Conservation (phyloP, 2,797 vertebrate species). For the Antrozous pallidus region DNA sequence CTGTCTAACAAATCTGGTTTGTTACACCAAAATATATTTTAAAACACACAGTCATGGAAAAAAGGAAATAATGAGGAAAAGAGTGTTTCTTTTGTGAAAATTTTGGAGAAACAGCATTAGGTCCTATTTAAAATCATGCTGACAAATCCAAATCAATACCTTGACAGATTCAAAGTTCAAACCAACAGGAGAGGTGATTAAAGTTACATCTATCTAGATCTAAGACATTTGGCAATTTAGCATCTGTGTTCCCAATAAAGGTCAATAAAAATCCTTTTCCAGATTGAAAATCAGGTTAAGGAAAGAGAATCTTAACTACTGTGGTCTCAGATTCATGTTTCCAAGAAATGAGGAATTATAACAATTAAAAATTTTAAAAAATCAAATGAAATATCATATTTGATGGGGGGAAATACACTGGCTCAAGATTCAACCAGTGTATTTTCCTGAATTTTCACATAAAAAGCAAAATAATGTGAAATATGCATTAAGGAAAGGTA, state of each 20-base stretch:
- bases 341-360: background rate
- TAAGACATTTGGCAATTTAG: constrained; percentile 17
- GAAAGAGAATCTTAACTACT: background rate
- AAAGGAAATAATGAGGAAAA: background rate
- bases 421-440: background rate
- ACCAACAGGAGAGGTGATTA: background rate
- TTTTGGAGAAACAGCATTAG: background rate
- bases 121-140: constrained; percentile 36
- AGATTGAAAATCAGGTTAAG: background rate
- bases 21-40: background rate
- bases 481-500: background rate
- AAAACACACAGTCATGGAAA: background rate
- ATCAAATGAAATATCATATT: background rate
- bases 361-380: background rate
- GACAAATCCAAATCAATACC: constrained; percentile 13
- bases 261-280: constrained; percentile 19
- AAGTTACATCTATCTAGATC: background rate
- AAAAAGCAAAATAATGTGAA: background rate
- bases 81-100: background rate
- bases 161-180: constrained; percentile 45
- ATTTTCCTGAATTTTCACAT: background rate
- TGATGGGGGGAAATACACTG: background rate
- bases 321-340: background rate
- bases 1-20: background rate
- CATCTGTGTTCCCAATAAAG: background rate